Conservation (phyloP, 2,113 vertebrate genomes). For the Tylochromis polylepis region DNA sequence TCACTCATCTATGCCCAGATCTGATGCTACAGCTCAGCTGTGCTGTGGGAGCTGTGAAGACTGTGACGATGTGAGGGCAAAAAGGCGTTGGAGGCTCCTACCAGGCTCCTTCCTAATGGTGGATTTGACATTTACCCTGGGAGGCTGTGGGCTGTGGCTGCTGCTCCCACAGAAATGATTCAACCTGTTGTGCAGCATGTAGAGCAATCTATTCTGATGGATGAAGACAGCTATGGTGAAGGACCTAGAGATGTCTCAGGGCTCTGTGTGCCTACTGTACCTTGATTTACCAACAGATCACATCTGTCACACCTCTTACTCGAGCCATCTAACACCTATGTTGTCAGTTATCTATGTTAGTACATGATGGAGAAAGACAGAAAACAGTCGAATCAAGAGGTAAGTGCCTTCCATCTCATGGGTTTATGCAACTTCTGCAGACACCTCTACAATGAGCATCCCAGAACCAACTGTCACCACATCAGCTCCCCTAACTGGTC, state of each 20-base stretch:
- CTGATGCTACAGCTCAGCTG: conserved; percentile 55
- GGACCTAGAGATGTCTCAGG: conserved; percentile 21
- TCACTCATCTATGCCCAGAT: background rate
- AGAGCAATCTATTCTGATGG: conserved; percentile 45
- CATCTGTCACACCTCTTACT: conserved; percentile 9
- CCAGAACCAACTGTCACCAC: background rate
- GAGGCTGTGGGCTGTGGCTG: conserved; percentile 53
- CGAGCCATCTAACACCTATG: background rate
- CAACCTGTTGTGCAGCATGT: conserved; percentile 37
- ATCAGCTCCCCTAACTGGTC: background rate
- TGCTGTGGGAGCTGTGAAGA: conserved; percentile 37
- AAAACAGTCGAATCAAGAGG: conserved; percentile 7
- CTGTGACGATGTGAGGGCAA: conserved; percentile 22
- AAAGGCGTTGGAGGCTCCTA: conserved; percentile 39
- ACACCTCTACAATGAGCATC: background rate
- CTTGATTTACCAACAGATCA: conserved; percentile 41
- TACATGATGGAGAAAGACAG: conserved; percentile 27
- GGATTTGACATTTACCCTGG: conserved; percentile 64
- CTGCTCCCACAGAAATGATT: conserved; percentile 55
- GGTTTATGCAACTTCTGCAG: background rate
- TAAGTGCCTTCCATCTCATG: background rate
- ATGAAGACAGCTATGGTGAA: conserved; percentile 8
- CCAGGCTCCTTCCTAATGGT: conserved; percentile 45
- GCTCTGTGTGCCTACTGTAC: conserved; percentile 12
- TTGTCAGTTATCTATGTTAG: conserved; percentile 11